These are phyloP conservation scores for Hirtodrosophila histrioides DNA, from an alignment of 2,888 invertebrate genomes.

Conservation along the genomic window DNA sequence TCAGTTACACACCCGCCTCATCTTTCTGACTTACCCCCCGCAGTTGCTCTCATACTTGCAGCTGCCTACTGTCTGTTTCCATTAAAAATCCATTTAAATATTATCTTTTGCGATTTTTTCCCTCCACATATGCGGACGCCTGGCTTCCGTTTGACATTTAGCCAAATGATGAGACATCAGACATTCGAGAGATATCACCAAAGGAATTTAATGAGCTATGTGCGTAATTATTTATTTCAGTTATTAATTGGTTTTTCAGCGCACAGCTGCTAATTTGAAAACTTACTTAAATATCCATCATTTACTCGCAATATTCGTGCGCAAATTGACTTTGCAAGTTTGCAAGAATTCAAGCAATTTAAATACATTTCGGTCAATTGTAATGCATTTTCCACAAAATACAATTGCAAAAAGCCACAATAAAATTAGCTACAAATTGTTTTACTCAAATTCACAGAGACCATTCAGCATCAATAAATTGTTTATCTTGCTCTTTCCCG, in stretches of 20 bases:
- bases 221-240: conserved; percentile 16
- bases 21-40: background rate
- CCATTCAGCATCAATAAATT: conserved; percentile 31
- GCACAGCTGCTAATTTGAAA: background rate
- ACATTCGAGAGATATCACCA: conserved; percentile 19
- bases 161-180: conserved; percentile 56
- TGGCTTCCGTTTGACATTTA: conserved; percentile 67
- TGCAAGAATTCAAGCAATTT: background rate
- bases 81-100: conserved; percentile 76
- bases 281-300: conserved; percentile 16
- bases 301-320: conserved; percentile 15
- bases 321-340: background rate
- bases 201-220: conserved; percentile 38
- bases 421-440: conserved; percentile 51
- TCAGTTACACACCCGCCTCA: conserved; percentile 9
- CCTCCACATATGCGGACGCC: conserved; percentile 18
- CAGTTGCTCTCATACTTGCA: conserved; percentile 11
- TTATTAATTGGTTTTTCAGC: conserved; percentile 19
- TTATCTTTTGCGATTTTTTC: conserved; percentile 59
- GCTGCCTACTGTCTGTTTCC: conserved; percentile 56
- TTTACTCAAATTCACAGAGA: conserved; percentile 28
- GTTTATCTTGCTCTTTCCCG: background rate
- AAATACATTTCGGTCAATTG: conserved; percentile 17
- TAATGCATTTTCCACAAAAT: conserved; percentile 29
- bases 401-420: conserved; percentile 44